Evolutionary conservation across 2,797 vertebrate species (phyloP).

Genomic region (Paramormyrops hopkinsi): DNA sequence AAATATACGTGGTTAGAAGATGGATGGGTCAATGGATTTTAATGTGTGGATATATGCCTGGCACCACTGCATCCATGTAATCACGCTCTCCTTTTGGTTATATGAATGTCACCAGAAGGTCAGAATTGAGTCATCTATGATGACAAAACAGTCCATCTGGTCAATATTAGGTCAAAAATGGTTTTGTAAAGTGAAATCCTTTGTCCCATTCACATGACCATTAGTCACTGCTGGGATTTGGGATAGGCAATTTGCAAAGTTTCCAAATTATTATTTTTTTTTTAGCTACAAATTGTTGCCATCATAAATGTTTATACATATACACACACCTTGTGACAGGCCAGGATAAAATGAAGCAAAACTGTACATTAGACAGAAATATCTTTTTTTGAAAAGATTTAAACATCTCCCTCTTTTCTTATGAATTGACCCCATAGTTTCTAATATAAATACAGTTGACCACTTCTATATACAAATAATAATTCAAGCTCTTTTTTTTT

Average conservation of each 20-base stretch:
- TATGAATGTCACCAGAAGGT: neutral
- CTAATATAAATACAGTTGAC: neutral
- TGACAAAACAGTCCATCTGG: neutral
- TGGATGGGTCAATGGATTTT: neutral
- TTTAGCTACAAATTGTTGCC: neutral
- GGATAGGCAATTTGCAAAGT: neutral
- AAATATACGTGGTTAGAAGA: neutral
- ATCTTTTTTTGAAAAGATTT: neutral
- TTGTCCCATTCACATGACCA: neutral
- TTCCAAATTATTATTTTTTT: neutral
- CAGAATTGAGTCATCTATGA: neutral
- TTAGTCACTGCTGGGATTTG: neutral
- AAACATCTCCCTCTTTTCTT: neutral
- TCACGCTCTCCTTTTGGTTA: neutral
- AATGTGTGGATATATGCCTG: neutral
- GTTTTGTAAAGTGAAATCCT: neutral
- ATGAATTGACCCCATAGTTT: neutral
- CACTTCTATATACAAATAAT: neutral
- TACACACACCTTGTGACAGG: neutral
- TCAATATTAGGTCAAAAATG: neutral
- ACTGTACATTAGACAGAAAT: slow-evolving; percentile 8
- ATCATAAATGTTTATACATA: neutral
- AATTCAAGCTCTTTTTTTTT: neutral
- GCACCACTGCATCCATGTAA: neutral
- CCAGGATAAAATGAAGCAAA: neutral